A percentile compares a stretch with the other conserved stretches of the same genome.
Evolutionary conservation across 1,140 invertebrate species (phyloP).

Genomic region (Thaumatotibia leucotreta): DNA sequence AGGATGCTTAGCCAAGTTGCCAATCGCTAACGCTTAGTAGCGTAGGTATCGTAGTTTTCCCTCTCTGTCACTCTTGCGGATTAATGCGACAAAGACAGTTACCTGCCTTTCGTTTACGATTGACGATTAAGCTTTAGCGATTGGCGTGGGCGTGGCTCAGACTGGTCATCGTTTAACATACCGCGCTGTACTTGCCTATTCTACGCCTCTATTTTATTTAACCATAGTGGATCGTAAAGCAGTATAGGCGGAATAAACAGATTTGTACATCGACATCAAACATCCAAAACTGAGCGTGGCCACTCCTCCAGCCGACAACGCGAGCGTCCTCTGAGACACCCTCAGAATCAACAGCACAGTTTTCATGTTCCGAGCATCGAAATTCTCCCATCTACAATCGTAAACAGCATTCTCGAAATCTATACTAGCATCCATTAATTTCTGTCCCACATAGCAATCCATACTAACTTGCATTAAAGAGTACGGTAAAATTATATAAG

Average conservation of each 20-base stretch:
- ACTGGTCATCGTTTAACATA: too few relatives aligned
- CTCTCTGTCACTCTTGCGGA: too few relatives aligned
- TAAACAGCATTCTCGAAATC: conserved; percentile 39
- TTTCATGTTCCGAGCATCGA: conserved; percentile 35
- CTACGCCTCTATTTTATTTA: too few relatives aligned
- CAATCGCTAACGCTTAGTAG: too few relatives aligned
- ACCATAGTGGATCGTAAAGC: conserved; percentile 17
- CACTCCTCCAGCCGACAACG: conserved; percentile 42
- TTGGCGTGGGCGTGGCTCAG: too few relatives aligned
- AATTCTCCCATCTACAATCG: conserved; percentile 46
- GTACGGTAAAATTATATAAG: conserved; percentile 43
- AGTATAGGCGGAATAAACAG: conserved; percentile 43
- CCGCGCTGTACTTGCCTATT: too few relatives aligned
- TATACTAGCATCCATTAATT: conserved; percentile 40
- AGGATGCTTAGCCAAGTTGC: too few relatives aligned
- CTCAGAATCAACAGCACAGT: conserved; percentile 38
- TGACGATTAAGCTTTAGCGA: too few relatives aligned
- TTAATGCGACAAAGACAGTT: too few relatives aligned
- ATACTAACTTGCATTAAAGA: conserved; percentile 37
- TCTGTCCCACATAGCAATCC: conserved; percentile 43
- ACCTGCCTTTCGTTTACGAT: too few relatives aligned
- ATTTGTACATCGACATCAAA: conserved; percentile 39
- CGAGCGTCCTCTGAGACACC: conserved; percentile 40
- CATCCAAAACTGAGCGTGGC: conserved; percentile 32
- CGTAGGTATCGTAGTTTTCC: too few relatives aligned